Conservation (phyloP, 2,888 invertebrate species). For the Cheilosia vulpina region DNA sequence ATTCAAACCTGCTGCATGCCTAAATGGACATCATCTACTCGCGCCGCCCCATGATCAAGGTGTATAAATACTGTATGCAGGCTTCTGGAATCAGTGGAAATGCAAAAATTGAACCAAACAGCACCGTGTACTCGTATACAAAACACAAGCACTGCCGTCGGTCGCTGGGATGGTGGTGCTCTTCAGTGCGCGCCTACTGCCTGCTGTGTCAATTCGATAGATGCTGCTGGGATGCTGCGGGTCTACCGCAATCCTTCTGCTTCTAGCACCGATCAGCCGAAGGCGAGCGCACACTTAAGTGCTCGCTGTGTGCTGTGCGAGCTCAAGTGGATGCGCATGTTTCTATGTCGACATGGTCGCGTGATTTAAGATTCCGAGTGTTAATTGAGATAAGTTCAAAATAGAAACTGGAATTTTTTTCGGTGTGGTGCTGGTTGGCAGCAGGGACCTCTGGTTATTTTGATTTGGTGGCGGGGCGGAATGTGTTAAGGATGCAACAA, state of each 20-base stretch:
- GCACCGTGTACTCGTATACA: slow-evolving; percentile 32
- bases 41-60: slow-evolving; percentile 41
- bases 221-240: slow-evolving; percentile 41
- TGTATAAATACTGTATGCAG: neutral
- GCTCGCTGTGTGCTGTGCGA: slow-evolving; percentile 17
- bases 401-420: slow-evolving; percentile 71
- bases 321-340: slow-evolving; percentile 75
- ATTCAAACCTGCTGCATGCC: slow-evolving; percentile 56
- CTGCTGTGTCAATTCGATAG: slow-evolving; percentile 64
- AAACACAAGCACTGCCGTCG: slow-evolving; percentile 54
- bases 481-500: slow-evolving; percentile 44
- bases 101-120: slow-evolving; percentile 64
- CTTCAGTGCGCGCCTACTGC: slow-evolving; percentile 32
- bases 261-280: slow-evolving; percentile 49
- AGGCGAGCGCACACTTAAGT: slow-evolving; percentile 66
- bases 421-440: slow-evolving; percentile 5
- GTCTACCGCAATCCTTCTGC: slow-evolving; percentile 58
- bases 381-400: slow-evolving; percentile 77
- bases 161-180: slow-evolving; percentile 19
- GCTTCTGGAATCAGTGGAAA: slow-evolving; percentile 56
- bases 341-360: slow-evolving; percentile 75
- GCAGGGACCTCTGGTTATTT: slow-evolving; percentile 41
- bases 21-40: slow-evolving; percentile 57
- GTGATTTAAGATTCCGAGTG: slow-evolving; percentile 77
- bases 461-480: slow-evolving; percentile 41